Base-by-base conservation (phyloP, 2,888 invertebrate genomes). In the Branchipolynoe longqiensis region DNA sequence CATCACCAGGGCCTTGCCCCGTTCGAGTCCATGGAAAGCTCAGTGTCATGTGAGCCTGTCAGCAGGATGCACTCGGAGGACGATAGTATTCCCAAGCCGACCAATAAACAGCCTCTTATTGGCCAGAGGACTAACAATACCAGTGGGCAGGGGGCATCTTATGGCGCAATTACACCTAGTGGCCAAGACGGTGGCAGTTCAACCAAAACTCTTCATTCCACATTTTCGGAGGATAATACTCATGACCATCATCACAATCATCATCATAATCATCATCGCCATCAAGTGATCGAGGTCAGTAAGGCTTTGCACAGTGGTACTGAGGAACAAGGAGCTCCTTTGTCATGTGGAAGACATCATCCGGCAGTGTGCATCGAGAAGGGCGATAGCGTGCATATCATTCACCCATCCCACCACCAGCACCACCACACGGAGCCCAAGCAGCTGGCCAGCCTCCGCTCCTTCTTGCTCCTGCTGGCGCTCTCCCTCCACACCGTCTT, bases 401-500 rank as follows among this genome's bases (percentile, higher is more conserved):
- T 85, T 25, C 78, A 85, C n/a, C 78, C 84, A 22, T 28, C 41
- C 41, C 84, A 84, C 73, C 84, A 84, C 28, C 38, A 84, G 36
- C 62, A 82, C 82, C 69, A 81, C 40, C 78, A 78, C 69, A 41
- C 41, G 31, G 54, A 86, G 25, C n/a, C 28, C 0, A 36, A 40
- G 18, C 81, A 85, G 41, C 78, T 73, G 18, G 69, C 54, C 25
- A 59, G 40, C 31, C 36, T 62, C 69, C 41, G 86, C 8, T 85
- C 91, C 87, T 85, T 91, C 59, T 87, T 92, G 36, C 87, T 92
- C 6, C 86, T 91, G 40, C 85, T 92, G 18, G 92, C 92, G 3
- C 87, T 91, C 28, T 91, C 91, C 41, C 87, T 91, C n/a, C 92
- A 92, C 87, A 94, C 95, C 1, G 90, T 94, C 6, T 95, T 95